Conservation (phyloP, 2,888 invertebrate genomes). For the Heliconius erato region DNA sequence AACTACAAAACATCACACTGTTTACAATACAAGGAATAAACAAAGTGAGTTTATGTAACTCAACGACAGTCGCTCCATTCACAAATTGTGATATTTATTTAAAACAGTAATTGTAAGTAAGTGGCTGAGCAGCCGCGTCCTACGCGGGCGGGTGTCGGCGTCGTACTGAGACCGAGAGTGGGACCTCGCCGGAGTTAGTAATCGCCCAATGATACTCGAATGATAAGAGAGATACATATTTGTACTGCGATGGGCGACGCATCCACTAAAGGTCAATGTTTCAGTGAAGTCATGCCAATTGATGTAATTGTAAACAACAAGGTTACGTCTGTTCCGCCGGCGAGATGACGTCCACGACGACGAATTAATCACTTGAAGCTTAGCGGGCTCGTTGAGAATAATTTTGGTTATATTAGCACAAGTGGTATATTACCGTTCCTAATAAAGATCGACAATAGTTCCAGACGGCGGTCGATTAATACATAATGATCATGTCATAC, state of each 20-base stretch:
- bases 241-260: conserved; percentile 56
- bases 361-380: conserved; percentile 50
- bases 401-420: conserved; percentile 40
- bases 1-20: conserved; percentile 47
- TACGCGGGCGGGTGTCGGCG: conserved; percentile 46
- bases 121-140: conserved; percentile 49
- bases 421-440: conserved; percentile 31
- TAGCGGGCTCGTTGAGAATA: conserved; percentile 34
- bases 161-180: conserved; percentile 50
- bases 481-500: not conserved
- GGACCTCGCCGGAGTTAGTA: conserved; percentile 36
- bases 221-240: conserved; percentile 60
- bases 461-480: not conserved
- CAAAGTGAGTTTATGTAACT: conserved; percentile 45
- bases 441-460: conserved; percentile 31
- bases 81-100: conserved; percentile 27
- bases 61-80: conserved; percentile 48
- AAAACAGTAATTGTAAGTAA: not conserved
- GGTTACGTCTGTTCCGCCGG: conserved; percentile 37
- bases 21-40: conserved; percentile 47
- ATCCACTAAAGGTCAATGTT: conserved; percentile 82
- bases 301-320: conserved; percentile 47
- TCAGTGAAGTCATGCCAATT: conserved; percentile 64
- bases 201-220: conserved; percentile 59
- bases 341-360: conserved; percentile 45